These are phyloP conservation scores for Euwallacea similis DNA, from an alignment of 1,140 invertebrate species.

Conservation along the genomic window DNA sequence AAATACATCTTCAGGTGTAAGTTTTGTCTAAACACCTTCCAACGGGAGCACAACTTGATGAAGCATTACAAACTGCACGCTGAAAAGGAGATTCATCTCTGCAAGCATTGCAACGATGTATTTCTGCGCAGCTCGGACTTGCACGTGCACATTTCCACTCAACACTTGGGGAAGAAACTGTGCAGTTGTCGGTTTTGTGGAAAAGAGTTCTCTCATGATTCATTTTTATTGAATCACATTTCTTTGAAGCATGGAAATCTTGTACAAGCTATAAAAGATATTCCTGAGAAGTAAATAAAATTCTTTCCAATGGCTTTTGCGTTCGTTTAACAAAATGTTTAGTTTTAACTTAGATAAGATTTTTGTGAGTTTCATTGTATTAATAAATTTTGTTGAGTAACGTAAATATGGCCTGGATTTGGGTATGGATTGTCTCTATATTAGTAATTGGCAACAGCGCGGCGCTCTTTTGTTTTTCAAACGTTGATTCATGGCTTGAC, in stretches of 20 bases:
- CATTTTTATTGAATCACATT: constrained; percentile 7
- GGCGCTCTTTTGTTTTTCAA: too few species aligned
- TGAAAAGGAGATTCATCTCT: background rate
- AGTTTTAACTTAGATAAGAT: too few species aligned
- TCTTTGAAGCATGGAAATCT: background rate
- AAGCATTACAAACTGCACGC: background rate
- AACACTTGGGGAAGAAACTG: background rate
- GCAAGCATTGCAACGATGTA: constrained; percentile 3
- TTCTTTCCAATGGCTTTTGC: too few species aligned
- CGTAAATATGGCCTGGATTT: too few species aligned
- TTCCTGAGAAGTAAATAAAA: too few species aligned
- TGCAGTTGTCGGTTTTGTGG: background rate
- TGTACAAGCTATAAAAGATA: too few species aligned
- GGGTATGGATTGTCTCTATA: too few species aligned
- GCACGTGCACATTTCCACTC: background rate
- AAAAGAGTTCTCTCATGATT: constrained; percentile 3
- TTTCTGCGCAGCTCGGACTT: background rate
- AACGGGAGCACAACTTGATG: background rate
- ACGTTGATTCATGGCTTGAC: too few species aligned
- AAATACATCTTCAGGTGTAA: background rate
- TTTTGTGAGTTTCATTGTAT: too few species aligned
- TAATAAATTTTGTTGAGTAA: too few species aligned
- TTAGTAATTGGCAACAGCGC: too few species aligned
- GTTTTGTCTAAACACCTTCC: constrained; percentile 2
- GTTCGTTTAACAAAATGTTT: too few species aligned